A percentile compares a stretch with the other conserved stretches of the same genome.
phyloP scores from a whole-genome alignment of 2,888 invertebrate species.

The Amphipoea lucens region DNA sequence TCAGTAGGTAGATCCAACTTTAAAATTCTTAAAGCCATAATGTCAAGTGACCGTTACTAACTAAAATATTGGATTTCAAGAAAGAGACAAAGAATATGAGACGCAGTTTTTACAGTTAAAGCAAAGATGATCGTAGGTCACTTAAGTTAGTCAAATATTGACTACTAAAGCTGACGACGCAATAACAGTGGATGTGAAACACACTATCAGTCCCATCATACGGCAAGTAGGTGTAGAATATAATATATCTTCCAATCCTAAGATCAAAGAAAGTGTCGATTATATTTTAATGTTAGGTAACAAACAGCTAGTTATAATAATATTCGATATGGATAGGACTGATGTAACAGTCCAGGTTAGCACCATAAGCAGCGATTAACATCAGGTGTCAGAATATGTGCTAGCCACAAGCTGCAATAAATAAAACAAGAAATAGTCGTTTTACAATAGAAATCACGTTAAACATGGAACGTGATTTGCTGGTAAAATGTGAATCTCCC shows the following conservation, averaged over 20 bases:
- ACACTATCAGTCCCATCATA: background rate
- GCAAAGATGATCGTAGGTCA: background rate
- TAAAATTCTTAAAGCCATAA: background rate
- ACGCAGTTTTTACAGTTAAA: constrained; percentile 17
- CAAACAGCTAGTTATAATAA: constrained; percentile 22
- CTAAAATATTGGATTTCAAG: constrained; percentile 26
- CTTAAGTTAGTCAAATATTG: constrained; percentile 35
- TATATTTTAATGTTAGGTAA: constrained; percentile 23
- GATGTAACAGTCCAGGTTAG: constrained; percentile 40
- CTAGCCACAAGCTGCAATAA: constrained; percentile 46
- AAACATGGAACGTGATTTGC: constrained; percentile 73
- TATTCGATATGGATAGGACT: constrained; percentile 24
- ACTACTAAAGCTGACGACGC: constrained; percentile 9
- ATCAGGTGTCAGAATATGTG: constrained; percentile 47
- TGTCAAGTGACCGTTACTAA: background rate
- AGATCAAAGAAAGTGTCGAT: constrained; percentile 6
- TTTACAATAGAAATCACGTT: constrained; percentile 56
- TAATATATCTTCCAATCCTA: background rate
- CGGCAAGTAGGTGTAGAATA: background rate
- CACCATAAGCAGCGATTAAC: constrained; percentile 39
- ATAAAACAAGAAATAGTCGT: constrained; percentile 64
- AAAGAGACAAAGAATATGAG: constrained; percentile 12
- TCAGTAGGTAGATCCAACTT: background rate
- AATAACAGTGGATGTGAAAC: background rate
- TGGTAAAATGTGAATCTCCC: constrained; percentile 83